Base-by-base conservation (phyloP, 2,113 vertebrate species). In the Cyprinodon tularosa region DNA sequence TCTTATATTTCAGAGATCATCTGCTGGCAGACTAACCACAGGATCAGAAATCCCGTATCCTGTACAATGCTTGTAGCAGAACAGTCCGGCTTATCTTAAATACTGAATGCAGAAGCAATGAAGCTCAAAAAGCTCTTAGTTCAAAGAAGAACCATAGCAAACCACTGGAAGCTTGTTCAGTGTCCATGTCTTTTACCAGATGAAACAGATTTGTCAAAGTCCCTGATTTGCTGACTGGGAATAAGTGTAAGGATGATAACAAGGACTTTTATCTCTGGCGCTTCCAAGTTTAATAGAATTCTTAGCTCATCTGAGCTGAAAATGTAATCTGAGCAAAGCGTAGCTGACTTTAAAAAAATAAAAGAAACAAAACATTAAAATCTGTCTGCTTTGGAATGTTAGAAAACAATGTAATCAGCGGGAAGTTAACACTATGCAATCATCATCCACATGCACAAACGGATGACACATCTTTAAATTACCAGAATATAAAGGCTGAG, bases 11-110 rank as follows among this genome's bases (percentile, higher is more conserved):
- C 29, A 29, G 29, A 29, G 29, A 29, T 29, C 29, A 29, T 29
- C 29, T 29, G 29, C 29, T 29, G 29, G 29, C 29, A 29, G 29
- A 29, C 29, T 29, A 29, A 29, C 29, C 29, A 77, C 36, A 78
- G 12, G 44, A 78, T 72, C 37, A 72, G 72, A 57, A 45, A 78
- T 44, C n/a, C 44, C 64, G 20, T 47, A 64, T 74, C 64, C 45
- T 20, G 40, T 60, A 37, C 17, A 48, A 29, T 63, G 22, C 15
- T 0, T 48, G 60, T 44, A 47, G 60, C 14, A 29, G 60, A 68
- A 12, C 61, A 60, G 68, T 40, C 39, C 17, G 44, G 62, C 6
- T 60, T 29, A 66, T 42, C 36, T 60, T 65, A 59, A 77, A 70
- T 20, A 70, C 39, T 42, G 38, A 22, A 70, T n/a, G 61, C 0